Evolutionary conservation across 2,888 invertebrate species (phyloP), one percentile per base, ranked within the genome.

Genomic region (Dugesia japonica): DNA sequence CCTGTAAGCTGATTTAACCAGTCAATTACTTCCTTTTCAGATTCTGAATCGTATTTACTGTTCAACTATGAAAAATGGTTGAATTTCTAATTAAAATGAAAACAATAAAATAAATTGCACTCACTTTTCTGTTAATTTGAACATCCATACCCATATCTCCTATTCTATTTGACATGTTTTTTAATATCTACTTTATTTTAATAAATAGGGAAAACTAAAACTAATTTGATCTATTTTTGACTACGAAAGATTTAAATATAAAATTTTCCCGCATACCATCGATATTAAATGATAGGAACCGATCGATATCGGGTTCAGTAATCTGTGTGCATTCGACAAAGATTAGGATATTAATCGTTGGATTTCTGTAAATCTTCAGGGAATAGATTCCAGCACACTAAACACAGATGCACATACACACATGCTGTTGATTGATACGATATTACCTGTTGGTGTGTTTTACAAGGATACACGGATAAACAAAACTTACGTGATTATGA

Each of bases 21-120:
- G 86, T 90, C 90, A 83, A 95, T 86, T 80, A 90, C 90, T 87
- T 97, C 94, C 81, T 89, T 89, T 0, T 97, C 97, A 79, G 93
- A 87, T 82, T 92, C 92, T 82, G 92, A 91, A 85, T 92, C 95
- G 88, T 95, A 98, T 87, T 97, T 97, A 85, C 92, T 92, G 86
- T 93, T 92, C 81, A 97, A 92, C 97, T 97, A 81, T 26, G 56
- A 72, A 4, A 72, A 72, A 56, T 20, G 17, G 4, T 20, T 20
- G 1, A 56, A 56, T n/a, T 56, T 7, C 7, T 20, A 23, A 17
- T 38, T 38, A 13, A 13, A 13, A 17, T 13, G 9, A 17, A 17
- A 38, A 9, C 13, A 38, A 38, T 13, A 9, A 38, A 9, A 17
- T 13, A 38, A 4, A 4, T n/a, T 56, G 1, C 7, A 74, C 76